Evolutionary conservation across 1,140 invertebrate species (phyloP).

Genomic region (Himalopsyche phryganea): DNA sequence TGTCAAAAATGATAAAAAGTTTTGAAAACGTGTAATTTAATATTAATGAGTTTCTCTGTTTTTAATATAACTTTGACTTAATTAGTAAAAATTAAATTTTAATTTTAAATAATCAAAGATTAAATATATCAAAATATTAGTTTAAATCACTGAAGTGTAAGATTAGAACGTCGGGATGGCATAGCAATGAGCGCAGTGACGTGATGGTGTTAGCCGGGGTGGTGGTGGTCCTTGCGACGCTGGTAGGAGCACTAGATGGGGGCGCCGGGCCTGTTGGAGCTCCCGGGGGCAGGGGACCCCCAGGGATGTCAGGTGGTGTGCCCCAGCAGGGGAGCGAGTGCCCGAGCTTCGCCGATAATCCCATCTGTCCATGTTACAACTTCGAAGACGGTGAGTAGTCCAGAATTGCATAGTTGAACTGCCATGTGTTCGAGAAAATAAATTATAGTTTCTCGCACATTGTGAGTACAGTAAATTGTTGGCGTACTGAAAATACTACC

Average conservation of each 20-base stretch:
- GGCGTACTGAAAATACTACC: too few species aligned
- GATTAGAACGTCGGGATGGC: neutral
- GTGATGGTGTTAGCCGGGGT: conserved; percentile 16
- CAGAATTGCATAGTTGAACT: neutral
- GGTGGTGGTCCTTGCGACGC: conserved; percentile 20
- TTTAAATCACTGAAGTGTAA: neutral
- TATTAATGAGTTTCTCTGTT: too few species aligned
- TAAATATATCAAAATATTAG: too few species aligned
- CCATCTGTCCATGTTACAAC: conserved; percentile 84
- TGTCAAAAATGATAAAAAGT: too few species aligned
- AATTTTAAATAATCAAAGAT: too few species aligned
- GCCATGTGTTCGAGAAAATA: too few species aligned
- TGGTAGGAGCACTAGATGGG: conserved; percentile 14
- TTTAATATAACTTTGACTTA: too few species aligned
- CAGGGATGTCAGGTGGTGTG: neutral
- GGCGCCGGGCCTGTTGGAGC: neutral
- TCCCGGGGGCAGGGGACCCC: conserved; percentile 5
- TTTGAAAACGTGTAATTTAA: too few species aligned
- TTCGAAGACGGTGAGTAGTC: conserved; percentile 73
- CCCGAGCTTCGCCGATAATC: conserved; percentile 66
- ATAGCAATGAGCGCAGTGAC: conserved; percentile 12
- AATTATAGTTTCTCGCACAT: too few species aligned
- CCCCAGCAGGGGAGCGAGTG: conserved; percentile 45
- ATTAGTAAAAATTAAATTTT: too few species aligned
- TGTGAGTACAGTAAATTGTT: too few species aligned